Evolutionary conservation across 2,888 invertebrate genomes (phyloP), one percentile per base, ranked within the genome.

Genomic region (Ennomos erosarius): DNA sequence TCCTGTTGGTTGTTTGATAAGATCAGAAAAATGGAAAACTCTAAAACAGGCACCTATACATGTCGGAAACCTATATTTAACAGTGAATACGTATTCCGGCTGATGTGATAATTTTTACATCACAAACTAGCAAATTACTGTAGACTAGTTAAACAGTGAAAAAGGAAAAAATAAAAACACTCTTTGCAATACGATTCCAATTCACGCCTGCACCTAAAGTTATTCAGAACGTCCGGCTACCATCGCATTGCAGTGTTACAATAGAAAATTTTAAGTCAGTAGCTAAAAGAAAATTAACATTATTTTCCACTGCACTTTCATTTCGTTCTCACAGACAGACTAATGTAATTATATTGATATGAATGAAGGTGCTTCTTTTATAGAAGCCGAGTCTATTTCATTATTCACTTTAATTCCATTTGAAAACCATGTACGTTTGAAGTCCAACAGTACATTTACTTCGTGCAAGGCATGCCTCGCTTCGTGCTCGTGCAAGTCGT

Each of bases 401-500:
- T 10, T 26, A 2, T 26, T 0, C 26, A 5, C 26, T 26, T 1
- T 26, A 26, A 26, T 6, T 26, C 6, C 26, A 26, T 26, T 26
- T 26, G 26, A 26, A 26, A 26, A 6, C 26, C 26, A 26, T 26
- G 26, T 5, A 16, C 16, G 16, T 16, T 16, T 16, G n/a, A 2
- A 16, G 16, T 16, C 1, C 3, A 16, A 16, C 16, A 16, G 16
- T 16, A 3, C 16, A 16, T 16, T 55, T 37, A 38, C 36, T 47
- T 59, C 62, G 16, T 57, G 65, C 54, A 49, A 33, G 37, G 55
- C 62, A 47, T 60, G 64, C 47, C 40, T 47, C 81, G 76, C 68
- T 81, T 77, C 79, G 81, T 69, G 65, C 71, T 73, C 80, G 79
- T 78, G 78, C 74, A 79, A 37, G 26, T 88, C 80, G 42, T 73